These are phyloP conservation scores for Falco naumanni DNA, from an alignment of 2,797 vertebrate genomes.

Conservation along the genomic window DNA sequence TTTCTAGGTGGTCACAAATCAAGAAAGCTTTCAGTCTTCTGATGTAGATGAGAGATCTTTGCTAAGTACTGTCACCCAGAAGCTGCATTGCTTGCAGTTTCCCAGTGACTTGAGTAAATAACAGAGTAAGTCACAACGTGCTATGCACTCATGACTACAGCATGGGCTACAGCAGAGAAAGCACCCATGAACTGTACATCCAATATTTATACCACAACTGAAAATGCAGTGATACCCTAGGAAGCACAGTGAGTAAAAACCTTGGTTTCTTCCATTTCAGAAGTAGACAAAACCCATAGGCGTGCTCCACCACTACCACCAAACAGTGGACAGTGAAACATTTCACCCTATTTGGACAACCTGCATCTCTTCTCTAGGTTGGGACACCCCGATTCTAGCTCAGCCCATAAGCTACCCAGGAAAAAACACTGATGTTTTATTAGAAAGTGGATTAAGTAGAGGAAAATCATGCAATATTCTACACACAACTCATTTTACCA, in stretches of 20 bases:
- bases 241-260: no score
- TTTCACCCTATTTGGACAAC: neutral
- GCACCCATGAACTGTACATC: neutral
- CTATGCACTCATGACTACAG: accelerated
- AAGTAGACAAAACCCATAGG: no score
- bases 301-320: no score
- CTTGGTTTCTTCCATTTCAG: no score
- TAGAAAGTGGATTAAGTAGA: neutral
- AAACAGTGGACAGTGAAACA: no score
- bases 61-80: neutral
- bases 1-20: neutral
- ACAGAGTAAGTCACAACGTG: neutral
- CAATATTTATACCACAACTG: no score
- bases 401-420: neutral
- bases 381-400: no score
- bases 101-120: neutral
- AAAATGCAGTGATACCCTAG: neutral
- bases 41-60: neutral
- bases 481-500: neutral
- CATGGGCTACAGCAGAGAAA: neutral
- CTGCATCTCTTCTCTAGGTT: neutral
- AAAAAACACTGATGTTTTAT: accelerated
- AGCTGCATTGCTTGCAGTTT: neutral
- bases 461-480: neutral
- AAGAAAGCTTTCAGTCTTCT: neutral